phyloP scores from a whole-genome alignment of 2,797 vertebrate genomes.

The Serranus cabrilla region DNA sequence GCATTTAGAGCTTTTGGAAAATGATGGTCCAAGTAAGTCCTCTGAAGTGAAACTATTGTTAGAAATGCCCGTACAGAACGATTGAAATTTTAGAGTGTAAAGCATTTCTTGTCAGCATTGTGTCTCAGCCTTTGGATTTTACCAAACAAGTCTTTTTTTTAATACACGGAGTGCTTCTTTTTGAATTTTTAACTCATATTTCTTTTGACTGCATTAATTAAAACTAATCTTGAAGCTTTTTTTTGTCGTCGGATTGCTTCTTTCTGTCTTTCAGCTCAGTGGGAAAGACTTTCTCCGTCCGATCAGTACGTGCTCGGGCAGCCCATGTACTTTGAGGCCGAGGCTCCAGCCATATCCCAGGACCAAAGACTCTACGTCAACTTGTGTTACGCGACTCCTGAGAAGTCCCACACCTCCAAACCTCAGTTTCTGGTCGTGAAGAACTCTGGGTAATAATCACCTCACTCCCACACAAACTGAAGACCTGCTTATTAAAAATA shows the following conservation, averaged over 20 bases:
- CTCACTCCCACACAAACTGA: neutral
- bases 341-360: conserved; percentile 40
- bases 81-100: neutral
- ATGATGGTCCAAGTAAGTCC: neutral
- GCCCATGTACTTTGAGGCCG: conserved; percentile 82
- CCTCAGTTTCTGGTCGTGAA: conserved; percentile 74
- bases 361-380: conserved; percentile 76
- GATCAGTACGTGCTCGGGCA: conserved; percentile 71
- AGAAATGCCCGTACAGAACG: no score
- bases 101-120: neutral
- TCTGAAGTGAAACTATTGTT: neutral
- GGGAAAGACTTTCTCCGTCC: conserved; percentile 70
- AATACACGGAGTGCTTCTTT: no score
- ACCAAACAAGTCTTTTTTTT: neutral
- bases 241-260: neutral
- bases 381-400: conserved; percentile 73
- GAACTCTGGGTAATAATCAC: conserved; percentile 78
- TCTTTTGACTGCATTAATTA: neutral
- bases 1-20: neutral
- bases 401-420: conserved; percentile 62
- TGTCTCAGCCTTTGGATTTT: neutral
- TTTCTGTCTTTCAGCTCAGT: conserved; percentile 70
- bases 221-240: neutral
- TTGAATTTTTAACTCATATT: neutral
- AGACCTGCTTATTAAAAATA: neutral